These are phyloP conservation scores for Candoia aspera DNA, from an alignment of 2,113 vertebrate species.

Conservation along the genomic window DNA sequence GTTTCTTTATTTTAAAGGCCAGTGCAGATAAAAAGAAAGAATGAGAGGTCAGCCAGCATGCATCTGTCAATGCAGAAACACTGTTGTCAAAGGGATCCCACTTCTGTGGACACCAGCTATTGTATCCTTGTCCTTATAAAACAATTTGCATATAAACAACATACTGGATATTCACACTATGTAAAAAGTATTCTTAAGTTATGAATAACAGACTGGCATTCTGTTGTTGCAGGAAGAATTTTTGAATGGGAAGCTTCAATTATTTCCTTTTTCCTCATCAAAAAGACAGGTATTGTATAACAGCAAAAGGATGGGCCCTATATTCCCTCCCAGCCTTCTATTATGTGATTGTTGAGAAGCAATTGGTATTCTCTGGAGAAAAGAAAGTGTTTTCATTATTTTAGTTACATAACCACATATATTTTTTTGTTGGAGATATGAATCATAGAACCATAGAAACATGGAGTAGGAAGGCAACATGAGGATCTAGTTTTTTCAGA, in stretches of 20 bases:
- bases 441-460: neutral
- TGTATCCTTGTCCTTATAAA: slow-evolving; percentile 50
- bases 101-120: neutral
- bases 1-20: slow-evolving; percentile 38
- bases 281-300: neutral
- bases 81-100: neutral
- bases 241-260: slow-evolving; percentile 35
- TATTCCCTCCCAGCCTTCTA: slow-evolving; percentile 11
- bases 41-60: slow-evolving; percentile 28
- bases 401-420: neutral
- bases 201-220: slow-evolving; percentile 45
- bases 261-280: slow-evolving; percentile 1
- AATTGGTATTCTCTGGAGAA: neutral
- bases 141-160: slow-evolving; percentile 62
- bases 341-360: slow-evolving; percentile 19
- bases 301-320: slow-evolving; percentile 18
- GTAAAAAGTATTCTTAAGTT: slow-evolving; percentile 62
- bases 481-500: neutral
- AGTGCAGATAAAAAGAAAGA: slow-evolving; percentile 20
- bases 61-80: slow-evolving; percentile 31
- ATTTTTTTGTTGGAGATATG: slow-evolving; percentile 33
- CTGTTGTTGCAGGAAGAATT: slow-evolving; percentile 41
- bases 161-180: slow-evolving; percentile 58
- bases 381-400: slow-evolving; percentile 14
- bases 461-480: neutral